Evolutionary conservation across 2,888 invertebrate genomes (phyloP), one percentile per base, ranked within the genome.

Genomic region (Bibio marci): DNA sequence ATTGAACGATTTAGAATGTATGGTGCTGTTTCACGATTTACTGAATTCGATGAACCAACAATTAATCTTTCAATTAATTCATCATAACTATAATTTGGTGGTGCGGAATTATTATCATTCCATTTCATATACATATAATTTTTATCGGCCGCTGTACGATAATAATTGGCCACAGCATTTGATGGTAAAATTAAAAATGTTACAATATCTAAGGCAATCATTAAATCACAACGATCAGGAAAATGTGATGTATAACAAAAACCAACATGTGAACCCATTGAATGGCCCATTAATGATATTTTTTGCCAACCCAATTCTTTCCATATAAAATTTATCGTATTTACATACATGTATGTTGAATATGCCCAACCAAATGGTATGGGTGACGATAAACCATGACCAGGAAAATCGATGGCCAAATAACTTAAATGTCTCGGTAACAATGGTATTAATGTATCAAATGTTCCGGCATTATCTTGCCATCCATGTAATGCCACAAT

Each of bases 401-500:
- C 78, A 2, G 77, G 77, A 18, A 74, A 62, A 54, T 80, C 80
- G 13, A 80, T 56, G 1, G 77, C 70, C 22, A 22, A 22, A 39
- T 70, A 62, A 2, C 68, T 56, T 7, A 64, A 45, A 39, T 66
- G 52, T 17, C 57, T 46, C 3, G 65, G 62, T 19, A 83, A 55
- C 41, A 72, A 53, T 1, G 78, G 77, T 6, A 73, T 69, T 13
- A 83, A 52, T 0, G 70, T 67, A 53, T 82, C 79, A 63, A 78
- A 85, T 0, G 76, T 69, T 15, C 74, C 76, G n/a, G 77, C 75
- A 53, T 81, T 83, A 54, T 83, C 82, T 58, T 72, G 76, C 77
- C 79, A 79, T 0, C 83, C 83, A 52, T 83, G 83, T n/a, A 82
- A 50, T 1, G 74, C 74, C 22, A 83, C 53, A 41, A 82, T 66